Base-by-base conservation (phyloP, 1,140 invertebrate species). In the Drosophila quadrilineata region DNA sequence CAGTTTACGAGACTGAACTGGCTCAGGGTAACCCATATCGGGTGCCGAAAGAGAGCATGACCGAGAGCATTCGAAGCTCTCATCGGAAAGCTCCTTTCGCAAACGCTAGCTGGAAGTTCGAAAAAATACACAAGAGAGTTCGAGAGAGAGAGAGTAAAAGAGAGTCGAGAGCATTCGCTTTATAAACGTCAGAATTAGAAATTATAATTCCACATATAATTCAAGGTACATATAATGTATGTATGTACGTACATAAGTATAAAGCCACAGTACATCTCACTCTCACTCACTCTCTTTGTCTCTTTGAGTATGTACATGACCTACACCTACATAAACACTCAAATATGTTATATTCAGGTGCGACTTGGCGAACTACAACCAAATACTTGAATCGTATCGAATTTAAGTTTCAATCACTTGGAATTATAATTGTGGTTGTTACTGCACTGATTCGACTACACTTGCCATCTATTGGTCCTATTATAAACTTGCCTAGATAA, bases 161-260 rank as follows among this genome's bases (percentile, higher is more conserved):
- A 14, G 28, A 17, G 38, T 36, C 71, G 73, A 77, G 77, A 85
- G 70, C 49, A 17, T 8, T 43, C 14, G 28, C 12, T 16, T 67
- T 71, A 69, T 73, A 65, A 69, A 85, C 79, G 79, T 85, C 79
- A 85, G 79, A 85, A 85, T 85, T 86, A 79, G 80, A 85, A 85
- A 85, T 85, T 79, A 79, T 85, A 86, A 85, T 85, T 85, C 73
- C 57, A 79, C 77, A 74, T 67, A 73, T 84, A 85, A 84, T 84
- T 84, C 77, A 73, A 77, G 70, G 53, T 73, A 64, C 10, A 43
- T 12, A 26, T n/a, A n/a, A n/a, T n/a, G n/a, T n/a, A n/a, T n/a
- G n/a, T n/a, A n/a, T n/a, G n/a, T n/a, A n/a, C n/a, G n/a, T n/a
- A n/a, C n/a, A n/a, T n/a, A n/a, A n/a, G n/a, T n/a, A n/a, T n/a